Conservation (phyloP, 2,888 invertebrate genomes). For the Synanthedon andrenaeformis region DNA sequence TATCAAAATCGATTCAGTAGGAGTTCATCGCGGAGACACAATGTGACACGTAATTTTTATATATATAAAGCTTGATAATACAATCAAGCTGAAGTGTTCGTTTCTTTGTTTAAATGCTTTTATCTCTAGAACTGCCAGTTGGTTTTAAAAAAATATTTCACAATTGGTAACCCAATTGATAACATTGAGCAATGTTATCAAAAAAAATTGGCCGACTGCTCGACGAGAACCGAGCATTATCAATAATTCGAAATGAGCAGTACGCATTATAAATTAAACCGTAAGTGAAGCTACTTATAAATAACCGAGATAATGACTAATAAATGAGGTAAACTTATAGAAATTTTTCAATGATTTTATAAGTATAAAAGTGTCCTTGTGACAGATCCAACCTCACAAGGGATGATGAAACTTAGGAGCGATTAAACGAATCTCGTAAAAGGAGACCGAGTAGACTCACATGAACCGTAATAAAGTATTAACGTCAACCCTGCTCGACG, state of each 20-base stretch:
- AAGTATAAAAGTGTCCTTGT: not conserved
- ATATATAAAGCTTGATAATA: too few species aligned
- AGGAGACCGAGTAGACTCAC: constrained; percentile 38
- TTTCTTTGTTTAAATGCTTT: too few species aligned
- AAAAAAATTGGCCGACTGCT: too few species aligned
- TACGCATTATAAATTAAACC: not conserved
- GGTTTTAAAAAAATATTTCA: too few species aligned
- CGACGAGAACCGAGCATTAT: not conserved
- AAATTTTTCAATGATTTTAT: not conserved
- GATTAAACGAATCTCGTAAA: constrained; percentile 52
- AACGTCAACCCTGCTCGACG: constrained; percentile 12
- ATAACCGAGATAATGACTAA: too few species aligned
- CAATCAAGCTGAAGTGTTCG: too few species aligned
- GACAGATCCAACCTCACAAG: not conserved
- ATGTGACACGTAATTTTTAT: too few species aligned
- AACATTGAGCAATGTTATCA: too few species aligned
- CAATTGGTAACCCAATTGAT: too few species aligned
- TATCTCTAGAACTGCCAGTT: too few species aligned
- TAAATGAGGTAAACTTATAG: not conserved
- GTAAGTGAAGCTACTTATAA: not conserved
- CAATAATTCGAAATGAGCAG: not conserved
- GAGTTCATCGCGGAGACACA: too few species aligned
- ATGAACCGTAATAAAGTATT: constrained; percentile 46
- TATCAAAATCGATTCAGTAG: too few species aligned
- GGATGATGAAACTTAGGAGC: constrained; percentile 34